These are phyloP conservation scores for Copidosoma floridanum DNA, from an alignment of 1,140 invertebrate species.

Conservation along the genomic window DNA sequence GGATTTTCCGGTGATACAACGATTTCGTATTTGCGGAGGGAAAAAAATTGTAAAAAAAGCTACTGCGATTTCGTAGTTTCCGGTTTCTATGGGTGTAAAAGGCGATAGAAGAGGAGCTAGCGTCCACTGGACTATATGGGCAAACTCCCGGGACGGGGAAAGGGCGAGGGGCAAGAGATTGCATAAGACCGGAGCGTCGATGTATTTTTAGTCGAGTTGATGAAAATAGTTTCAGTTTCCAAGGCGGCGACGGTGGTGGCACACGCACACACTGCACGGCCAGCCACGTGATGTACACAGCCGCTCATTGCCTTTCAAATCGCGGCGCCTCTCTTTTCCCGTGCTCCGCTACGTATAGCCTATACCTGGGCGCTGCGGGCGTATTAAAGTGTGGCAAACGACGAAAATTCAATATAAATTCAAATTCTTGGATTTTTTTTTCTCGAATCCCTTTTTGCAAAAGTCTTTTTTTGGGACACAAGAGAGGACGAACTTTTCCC, in stretches of 20 bases:
- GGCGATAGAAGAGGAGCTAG: no score
- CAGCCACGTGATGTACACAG: no score
- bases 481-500: no score
- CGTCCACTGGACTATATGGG: slow-evolving; percentile 5
- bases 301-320: slow-evolving; percentile 20
- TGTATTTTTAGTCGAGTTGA: slow-evolving; percentile 14
- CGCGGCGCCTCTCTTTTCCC: neutral
- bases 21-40: no score
- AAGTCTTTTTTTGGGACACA: no score
- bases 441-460: no score
- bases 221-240: slow-evolving; percentile 21
- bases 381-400: neutral
- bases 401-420: slow-evolving; percentile 17
- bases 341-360: no score
- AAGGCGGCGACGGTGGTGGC: neutral
- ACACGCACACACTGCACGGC: no score
- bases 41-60: no score
- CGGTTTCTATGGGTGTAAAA: no score
- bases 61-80: no score
- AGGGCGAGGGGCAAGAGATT: neutral
- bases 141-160: neutral
- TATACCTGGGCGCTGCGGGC: neutral
- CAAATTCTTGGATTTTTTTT: slow-evolving; percentile 11
- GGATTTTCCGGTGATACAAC: no score
- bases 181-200: slow-evolving; percentile 5